phyloP scores from a whole-genome alignment of 1,140 invertebrate species.

The Heliconius nattereri region DNA sequence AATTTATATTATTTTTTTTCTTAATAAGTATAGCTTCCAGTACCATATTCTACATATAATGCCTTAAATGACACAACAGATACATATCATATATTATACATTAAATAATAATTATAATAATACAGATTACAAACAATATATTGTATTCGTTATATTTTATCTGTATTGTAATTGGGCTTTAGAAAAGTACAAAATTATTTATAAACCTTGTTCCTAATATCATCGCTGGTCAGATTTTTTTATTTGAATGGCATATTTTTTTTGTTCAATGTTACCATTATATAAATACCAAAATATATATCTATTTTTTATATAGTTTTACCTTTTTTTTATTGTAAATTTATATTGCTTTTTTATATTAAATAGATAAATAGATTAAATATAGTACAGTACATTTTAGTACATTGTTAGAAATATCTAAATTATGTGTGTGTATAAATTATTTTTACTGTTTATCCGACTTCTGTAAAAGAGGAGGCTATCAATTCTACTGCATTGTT shows the following conservation, averaged over 20 bases:
- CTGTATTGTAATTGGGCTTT: not conserved
- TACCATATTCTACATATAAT: not conserved
- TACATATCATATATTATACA: constrained; percentile 2
- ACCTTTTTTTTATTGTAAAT: not conserved
- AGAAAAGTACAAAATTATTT: constrained; percentile 6
- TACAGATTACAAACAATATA: not conserved
- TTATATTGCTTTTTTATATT: not conserved
- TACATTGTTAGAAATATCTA: not conserved
- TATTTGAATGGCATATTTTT: not conserved
- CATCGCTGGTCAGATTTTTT: not conserved
- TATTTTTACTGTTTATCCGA: not conserved
- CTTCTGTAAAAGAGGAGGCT: too few relatives aligned
- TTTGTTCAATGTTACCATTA: not conserved
- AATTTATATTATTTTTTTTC: not conserved
- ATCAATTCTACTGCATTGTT: too few relatives aligned
- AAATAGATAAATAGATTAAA: not conserved
- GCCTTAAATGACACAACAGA: constrained; percentile 3
- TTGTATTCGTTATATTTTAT: not conserved
- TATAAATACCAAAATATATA: not conserved
- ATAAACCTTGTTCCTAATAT: not conserved
- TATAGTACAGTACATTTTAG: not conserved
- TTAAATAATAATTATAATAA: not conserved
- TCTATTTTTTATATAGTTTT: not conserved
- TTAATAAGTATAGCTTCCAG: not conserved
- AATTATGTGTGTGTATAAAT: not conserved